These are phyloP conservation scores for Procambarus virginalis DNA, from an alignment of 1,140 invertebrate genomes.

Conservation along the genomic window DNA sequence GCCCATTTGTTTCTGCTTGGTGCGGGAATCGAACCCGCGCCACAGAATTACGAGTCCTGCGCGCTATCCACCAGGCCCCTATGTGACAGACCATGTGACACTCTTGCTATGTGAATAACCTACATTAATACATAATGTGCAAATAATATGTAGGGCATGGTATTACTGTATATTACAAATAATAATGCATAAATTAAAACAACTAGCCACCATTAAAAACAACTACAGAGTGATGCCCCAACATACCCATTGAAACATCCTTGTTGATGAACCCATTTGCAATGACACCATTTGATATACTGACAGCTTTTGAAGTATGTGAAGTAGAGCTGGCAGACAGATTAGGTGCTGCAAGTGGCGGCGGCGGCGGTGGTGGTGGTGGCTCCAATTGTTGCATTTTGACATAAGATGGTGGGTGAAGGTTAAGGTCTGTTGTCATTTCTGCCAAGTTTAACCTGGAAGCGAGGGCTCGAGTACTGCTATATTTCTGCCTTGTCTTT, in stretches of 20 bases:
- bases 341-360: background rate
- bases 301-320: background rate
- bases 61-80: too few relatives aligned
- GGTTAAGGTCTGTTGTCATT: slow-evolving; percentile 74
- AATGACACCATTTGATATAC: slow-evolving; percentile 31
- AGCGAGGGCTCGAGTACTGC: slow-evolving; percentile 74
- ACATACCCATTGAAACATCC: slow-evolving; percentile 18
- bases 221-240: background rate
- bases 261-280: slow-evolving; percentile 19
- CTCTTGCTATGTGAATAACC: too few relatives aligned
- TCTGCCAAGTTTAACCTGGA: slow-evolving; percentile 74
- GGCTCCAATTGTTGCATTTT: slow-evolving; percentile 72
- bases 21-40: too few relatives aligned
- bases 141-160: too few relatives aligned
- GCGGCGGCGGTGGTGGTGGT: slow-evolving; percentile 3
- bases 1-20: too few relatives aligned
- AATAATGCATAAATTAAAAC: background rate
- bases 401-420: slow-evolving; percentile 73
- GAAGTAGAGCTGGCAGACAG: background rate
- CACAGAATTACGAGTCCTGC: too few relatives aligned
- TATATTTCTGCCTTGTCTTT: slow-evolving; percentile 74
- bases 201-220: background rate
- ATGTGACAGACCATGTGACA: too few relatives aligned
- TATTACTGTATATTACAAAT: too few relatives aligned
- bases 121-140: too few relatives aligned